Percentiles rank a stretch among this genome's conserved stretches.
Evolutionary conservation across 1,140 invertebrate genomes (phyloP).

Genomic region (Palaemon carinicauda): DNA sequence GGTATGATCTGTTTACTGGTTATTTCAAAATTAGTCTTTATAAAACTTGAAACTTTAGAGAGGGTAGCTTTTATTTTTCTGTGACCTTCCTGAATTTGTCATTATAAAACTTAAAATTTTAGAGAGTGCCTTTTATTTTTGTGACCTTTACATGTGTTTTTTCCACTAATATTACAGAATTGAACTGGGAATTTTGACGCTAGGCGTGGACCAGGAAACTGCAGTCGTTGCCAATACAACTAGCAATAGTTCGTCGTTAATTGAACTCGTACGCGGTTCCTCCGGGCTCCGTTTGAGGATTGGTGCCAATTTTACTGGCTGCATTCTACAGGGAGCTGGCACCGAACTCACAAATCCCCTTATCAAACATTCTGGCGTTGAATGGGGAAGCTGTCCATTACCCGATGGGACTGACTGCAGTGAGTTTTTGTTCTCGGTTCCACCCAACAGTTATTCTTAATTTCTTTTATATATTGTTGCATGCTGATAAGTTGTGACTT

Average conservation of each 20-base stretch:
- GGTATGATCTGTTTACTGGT: conserved; percentile 62
- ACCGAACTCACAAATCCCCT: conserved; percentile 75
- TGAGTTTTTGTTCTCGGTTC: conserved; percentile 65
- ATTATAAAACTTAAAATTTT: too few species aligned
- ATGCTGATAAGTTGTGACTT: too few species aligned
- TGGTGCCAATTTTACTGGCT: conserved; percentile 80
- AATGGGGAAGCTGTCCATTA: conserved; percentile 79
- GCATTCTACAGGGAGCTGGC: conserved; percentile 83
- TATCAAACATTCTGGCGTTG: conserved; percentile 73
- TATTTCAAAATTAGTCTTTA: too few species aligned
- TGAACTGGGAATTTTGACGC: conserved; percentile 73
- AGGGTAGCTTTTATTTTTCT: too few species aligned
- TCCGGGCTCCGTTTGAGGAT: conserved; percentile 74
- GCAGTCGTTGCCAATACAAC: conserved; percentile 78
- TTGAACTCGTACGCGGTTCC: conserved; percentile 72
- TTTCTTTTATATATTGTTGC: not conserved
- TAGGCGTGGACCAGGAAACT: conserved; percentile 65
- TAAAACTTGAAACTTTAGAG: too few species aligned
- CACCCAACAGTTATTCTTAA: not conserved
- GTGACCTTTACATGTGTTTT: too few species aligned
- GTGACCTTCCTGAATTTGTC: too few species aligned
- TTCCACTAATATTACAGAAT: conserved; percentile 65
- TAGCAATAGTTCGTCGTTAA: conserved; percentile 67
- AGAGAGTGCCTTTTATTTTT: too few species aligned
- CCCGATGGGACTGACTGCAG: conserved; percentile 69